phyloP scores from a whole-genome alignment of 2,888 invertebrate species.

The Chrysina gloriosa region DNA sequence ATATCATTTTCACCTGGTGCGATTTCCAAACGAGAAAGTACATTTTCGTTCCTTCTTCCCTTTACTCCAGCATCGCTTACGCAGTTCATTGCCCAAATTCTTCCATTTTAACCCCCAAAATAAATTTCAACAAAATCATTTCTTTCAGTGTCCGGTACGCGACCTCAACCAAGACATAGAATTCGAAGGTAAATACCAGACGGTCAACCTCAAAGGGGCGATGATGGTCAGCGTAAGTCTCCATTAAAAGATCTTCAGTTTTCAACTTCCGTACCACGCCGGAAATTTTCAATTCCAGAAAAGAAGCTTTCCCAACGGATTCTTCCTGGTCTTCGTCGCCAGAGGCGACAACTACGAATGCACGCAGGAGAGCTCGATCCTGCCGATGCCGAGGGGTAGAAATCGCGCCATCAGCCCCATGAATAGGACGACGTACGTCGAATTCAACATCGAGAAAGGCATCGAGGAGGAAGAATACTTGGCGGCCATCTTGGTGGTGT shows the following conservation, averaged over 20 bases:
- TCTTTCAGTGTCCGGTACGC: conserved; percentile 83
- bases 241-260: not conserved
- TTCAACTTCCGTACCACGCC: not conserved
- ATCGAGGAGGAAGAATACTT: conserved; percentile 74
- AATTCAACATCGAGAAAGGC: conserved; percentile 68
- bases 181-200: conserved; percentile 81
- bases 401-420: conserved; percentile 25
- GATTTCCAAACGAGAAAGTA: no score
- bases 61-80: no score
- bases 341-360: conserved; percentile 75
- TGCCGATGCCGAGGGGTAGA: conserved; percentile 55
- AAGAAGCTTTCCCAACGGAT: conserved; percentile 71
- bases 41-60: no score
- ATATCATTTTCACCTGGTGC: no score
- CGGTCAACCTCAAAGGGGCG: conserved; percentile 81
- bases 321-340: conserved; percentile 83
- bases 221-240: conserved; percentile 78
- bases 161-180: conserved; percentile 82
- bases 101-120: no score
- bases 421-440: conserved; percentile 61
- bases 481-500: conserved; percentile 68
- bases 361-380: conserved; percentile 56
- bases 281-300: conserved; percentile 14
- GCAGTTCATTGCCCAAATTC: no score
- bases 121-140: no score